Evolutionary conservation across 2,113 vertebrate genomes (phyloP), one percentile per base, ranked within the genome.

Genomic region (Lethenteron camtschaticum): DNA sequence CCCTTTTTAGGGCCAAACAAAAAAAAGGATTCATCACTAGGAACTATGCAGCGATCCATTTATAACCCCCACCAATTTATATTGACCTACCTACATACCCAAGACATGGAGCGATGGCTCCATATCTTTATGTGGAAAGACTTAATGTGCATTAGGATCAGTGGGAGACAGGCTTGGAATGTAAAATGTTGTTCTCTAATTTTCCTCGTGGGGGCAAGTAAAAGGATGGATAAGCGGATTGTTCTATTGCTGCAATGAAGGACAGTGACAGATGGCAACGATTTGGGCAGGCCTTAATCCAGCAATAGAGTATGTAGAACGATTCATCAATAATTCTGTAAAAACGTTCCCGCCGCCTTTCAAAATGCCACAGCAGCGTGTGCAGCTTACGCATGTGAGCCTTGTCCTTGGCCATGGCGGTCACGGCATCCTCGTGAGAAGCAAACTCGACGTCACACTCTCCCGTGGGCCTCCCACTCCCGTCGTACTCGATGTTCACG

Each of bases 331-430:
- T n/a, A 11, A 66, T 66, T 66, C 63, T 66, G 24, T 9, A 11
- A n/a, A 66, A 66, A 66, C 16, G 16, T 16, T n/a, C 24, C 63
- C 24, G 63, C n/a, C 24, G 56, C 14, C 7, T 55, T 13, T 4
- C 56, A 10, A 10, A 58, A 56, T 13, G 11, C n/a, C 18, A 57
- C 55, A 14, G 57, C n/a, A 3, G 4, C 11, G 11, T 8, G 9
- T 12, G 57, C 12, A 57, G 77, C 85, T 87, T 77, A 94, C 90
- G 80, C 11, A 92, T 82, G n/a, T 80, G 75, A 16, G 80, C 75
- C 70, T 79, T 82, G 71, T 96, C 84, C 79, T 81, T 87, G 13
- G 80, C 81, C 92, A 96, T 87, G 0, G 90, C 89, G 0, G 77
- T 74, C 0, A 80, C 70, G 0, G 90, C 85, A 0, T 94, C 90